phyloP scores from a whole-genome alignment of 2,888 invertebrate species.

The Aphidoletes aphidimyza region DNA sequence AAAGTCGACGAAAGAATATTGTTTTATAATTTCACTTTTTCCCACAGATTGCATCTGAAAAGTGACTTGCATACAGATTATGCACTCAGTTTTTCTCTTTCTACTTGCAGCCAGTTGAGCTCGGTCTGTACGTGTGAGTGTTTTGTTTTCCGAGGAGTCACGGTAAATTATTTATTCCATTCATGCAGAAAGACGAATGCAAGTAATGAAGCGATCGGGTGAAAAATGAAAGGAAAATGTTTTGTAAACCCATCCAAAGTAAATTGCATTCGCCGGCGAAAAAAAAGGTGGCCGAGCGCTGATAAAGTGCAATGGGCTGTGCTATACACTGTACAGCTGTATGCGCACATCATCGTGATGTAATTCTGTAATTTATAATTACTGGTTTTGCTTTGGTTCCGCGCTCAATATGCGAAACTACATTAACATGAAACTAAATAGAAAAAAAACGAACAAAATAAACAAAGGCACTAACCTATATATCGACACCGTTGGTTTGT shows the following conservation, averaged over 20 bases:
- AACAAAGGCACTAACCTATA: neutral
- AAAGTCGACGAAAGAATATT: conserved; percentile 9
- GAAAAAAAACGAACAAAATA: neutral
- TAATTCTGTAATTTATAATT: conserved; percentile 12
- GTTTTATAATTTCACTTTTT: conserved; percentile 2
- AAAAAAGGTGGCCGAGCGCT: neutral
- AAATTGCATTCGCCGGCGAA: neutral
- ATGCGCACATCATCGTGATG: neutral
- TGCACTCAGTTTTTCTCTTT: too few relatives aligned
- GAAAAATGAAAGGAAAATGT: conserved; percentile 33
- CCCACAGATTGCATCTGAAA: neutral
- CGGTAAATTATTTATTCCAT: conserved; percentile 43
- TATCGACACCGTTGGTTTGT: neutral
- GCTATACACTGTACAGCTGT: neutral
- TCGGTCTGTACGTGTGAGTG: neutral
- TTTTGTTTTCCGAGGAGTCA: conserved; percentile 35
- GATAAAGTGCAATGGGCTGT: conserved; percentile 23
- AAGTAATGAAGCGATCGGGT: conserved; percentile 43
- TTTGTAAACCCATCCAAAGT: conserved; percentile 4
- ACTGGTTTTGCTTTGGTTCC: conserved; percentile 2
- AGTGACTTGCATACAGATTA: conserved; percentile 9
- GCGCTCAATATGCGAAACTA: neutral
- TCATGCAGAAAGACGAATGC: conserved; percentile 27
- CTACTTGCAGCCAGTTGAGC: too few relatives aligned
- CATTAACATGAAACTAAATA: neutral